phyloP scores from a whole-genome alignment of 2,797 vertebrate species.

The Pristis pectinata region DNA sequence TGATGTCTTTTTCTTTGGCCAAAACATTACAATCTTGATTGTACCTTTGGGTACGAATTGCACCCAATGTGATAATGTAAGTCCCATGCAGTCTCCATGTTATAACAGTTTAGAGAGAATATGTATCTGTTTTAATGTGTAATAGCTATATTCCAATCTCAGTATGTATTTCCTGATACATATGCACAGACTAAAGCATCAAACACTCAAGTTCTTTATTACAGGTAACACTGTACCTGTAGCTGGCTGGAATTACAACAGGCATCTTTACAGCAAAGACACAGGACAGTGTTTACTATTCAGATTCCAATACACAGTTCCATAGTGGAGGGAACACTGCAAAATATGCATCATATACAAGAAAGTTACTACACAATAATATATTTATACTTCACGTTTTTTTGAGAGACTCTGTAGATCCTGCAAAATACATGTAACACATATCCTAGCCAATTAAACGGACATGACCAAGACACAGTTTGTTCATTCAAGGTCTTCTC shows the following conservation, averaged over 20 bases:
- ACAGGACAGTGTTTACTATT: constrained; percentile 37
- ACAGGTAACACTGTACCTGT: constrained; percentile 22
- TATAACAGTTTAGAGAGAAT: neutral
- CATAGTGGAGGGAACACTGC: constrained; percentile 9
- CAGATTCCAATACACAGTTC: constrained; percentile 31
- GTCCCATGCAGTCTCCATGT: neutral
- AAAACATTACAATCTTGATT: neutral
- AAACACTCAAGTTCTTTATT: constrained; percentile 35
- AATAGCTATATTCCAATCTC: neutral
- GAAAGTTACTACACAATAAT: constrained; percentile 33
- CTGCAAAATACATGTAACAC: constrained; percentile 21
- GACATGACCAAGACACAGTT: constrained; percentile 32
- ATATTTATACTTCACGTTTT: neutral
- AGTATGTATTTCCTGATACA: neutral
- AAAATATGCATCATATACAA: constrained; percentile 24
- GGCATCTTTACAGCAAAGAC: constrained; percentile 31
- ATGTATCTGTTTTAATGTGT: neutral
- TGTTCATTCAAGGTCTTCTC: constrained; percentile 13
- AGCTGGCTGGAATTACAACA: constrained; percentile 35
- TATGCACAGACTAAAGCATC: neutral
- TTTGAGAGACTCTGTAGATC: neutral
- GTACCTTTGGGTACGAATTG: neutral
- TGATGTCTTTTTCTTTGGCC: constrained; percentile 12
- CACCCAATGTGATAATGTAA: neutral
- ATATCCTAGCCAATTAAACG: constrained; percentile 10